Percentiles rank a stretch among this genome's conserved stretches.
phyloP scores from a whole-genome alignment of 2,113 vertebrate genomes.

The Halichoeres trimaculatus region DNA sequence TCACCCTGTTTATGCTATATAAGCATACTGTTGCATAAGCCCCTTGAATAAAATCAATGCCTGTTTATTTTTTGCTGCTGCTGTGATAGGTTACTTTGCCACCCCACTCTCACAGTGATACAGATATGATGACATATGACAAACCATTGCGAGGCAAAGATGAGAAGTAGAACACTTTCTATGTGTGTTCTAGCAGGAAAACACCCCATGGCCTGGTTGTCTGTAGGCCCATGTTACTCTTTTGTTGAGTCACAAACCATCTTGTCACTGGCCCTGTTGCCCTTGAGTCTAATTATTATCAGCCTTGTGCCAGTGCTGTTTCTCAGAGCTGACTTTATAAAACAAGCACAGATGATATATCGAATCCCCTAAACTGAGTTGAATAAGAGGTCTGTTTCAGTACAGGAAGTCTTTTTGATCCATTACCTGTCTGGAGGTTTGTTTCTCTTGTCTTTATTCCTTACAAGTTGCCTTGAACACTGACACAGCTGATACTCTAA shows the following conservation, averaged over 20 bases:
- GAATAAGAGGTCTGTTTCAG: not conserved
- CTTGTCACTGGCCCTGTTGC: not conserved
- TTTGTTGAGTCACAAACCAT: too few species aligned
- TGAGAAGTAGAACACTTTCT: not conserved
- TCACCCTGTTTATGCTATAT: not conserved
- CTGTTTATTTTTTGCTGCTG: not conserved
- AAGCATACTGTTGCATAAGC: not conserved
- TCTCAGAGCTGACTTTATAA: not conserved
- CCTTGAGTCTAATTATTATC: not conserved
- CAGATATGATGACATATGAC: not conserved
- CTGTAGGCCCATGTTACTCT: too few species aligned
- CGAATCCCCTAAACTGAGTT: conserved; percentile 4
- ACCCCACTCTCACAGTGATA: not conserved
- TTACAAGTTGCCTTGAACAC: conserved; percentile 12
- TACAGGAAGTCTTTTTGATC: conserved; percentile 3
- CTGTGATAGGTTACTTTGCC: not conserved
- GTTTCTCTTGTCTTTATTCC: conserved; percentile 15
- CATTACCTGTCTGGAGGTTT: conserved; percentile 12
- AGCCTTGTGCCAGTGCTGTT: too few species aligned
- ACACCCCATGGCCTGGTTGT: too few species aligned
- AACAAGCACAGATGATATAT: not conserved
- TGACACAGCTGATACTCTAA: conserved; percentile 32
- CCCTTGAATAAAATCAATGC: not conserved
- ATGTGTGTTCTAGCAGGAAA: too few species aligned
- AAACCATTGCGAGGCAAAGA: conserved; percentile 5